A percentile compares a stretch with the other conserved stretches of the same genome.
These are phyloP conservation scores for Hormaphis cornu DNA, from an alignment of 1,140 invertebrate genomes.

Conservation along the genomic window DNA sequence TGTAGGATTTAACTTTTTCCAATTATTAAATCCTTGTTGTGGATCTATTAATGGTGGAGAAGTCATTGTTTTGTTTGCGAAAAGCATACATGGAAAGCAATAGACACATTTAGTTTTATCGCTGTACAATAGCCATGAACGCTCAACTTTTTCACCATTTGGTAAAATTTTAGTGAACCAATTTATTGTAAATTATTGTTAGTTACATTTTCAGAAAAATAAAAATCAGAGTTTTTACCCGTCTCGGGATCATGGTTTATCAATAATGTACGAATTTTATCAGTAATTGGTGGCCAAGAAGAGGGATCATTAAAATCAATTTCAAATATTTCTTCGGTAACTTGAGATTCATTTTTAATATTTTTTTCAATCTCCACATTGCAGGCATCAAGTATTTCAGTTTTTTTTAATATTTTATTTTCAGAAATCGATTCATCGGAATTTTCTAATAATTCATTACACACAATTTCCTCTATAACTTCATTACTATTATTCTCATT, in stretches of 20 bases:
- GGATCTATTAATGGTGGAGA: background rate
- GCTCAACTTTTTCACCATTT: background rate
- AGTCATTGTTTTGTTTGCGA: background rate
- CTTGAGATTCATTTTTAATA: background rate
- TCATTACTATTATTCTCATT: too few species aligned
- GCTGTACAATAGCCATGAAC: background rate
- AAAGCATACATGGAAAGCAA: background rate
- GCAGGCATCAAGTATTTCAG: background rate
- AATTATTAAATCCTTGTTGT: background rate
- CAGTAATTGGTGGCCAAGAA: background rate
- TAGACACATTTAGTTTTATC: background rate
- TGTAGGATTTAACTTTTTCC: background rate
- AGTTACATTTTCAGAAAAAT: background rate
- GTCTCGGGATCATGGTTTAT: background rate
- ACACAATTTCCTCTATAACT: background rate
- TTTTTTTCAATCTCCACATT: background rate
- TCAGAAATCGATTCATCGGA: background rate
- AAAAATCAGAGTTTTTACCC: background rate
- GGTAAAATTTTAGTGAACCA: background rate
- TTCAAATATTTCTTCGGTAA: background rate
- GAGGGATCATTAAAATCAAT: background rate
- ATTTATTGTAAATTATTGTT: background rate
- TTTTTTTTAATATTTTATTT: background rate
- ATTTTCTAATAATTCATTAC: background rate
- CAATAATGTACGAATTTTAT: background rate